Evolutionary conservation across 1,140 invertebrate genomes (phyloP), one percentile per base, ranked within the genome.

Genomic region (Drosophila saltans): DNA sequence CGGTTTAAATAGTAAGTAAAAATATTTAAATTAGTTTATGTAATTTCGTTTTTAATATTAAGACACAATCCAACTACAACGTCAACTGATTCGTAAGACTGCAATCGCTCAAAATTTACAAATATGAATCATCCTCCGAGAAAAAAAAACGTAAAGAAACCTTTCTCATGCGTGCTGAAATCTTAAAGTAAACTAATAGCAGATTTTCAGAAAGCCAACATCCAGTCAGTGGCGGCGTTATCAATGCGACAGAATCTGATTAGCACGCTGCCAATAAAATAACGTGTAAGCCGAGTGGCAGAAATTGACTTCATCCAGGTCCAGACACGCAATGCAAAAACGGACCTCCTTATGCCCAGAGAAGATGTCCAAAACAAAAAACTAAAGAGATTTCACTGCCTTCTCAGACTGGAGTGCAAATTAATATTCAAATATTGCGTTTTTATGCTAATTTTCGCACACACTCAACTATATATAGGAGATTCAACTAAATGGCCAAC

Each of bases 361-460:
- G 52, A 41, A 66, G 80, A 72, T 78, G 80, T 82, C 33, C 6
- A 36, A 36, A 36, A 36, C 1, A 52, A 26, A 52, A 52, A 48
- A 48, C 45, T 9, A 10, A 52, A 24, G 24, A 52, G 26, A 52
- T 21, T 52, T 52, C 45, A 26, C 8, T 52, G 45, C 45, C 45
- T 52, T 52, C 45, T 52, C 45, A 52, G 45, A 24, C 45, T 21
- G 62, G 52, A 69, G 55, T 72, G 72, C 80, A 89, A 81, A 91
- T 91, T 91, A 91, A 91, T 91, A 91, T 91, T 91, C 89, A 83
- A 89, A 91, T 89, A 91, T 91, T 89, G 89, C 89, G 89, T 91
- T 91, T 91, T 91, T 91, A 91, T 91, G 89, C 89, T 91, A 91
- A 91, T 91, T 91, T 78, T 75, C 81, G 79, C 86, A 80, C 81